A percentile compares a stretch with the other conserved stretches of the same genome.
Conservation (phyloP, 2,888 invertebrate genomes). For the Phragmatobia fuliginosa region DNA sequence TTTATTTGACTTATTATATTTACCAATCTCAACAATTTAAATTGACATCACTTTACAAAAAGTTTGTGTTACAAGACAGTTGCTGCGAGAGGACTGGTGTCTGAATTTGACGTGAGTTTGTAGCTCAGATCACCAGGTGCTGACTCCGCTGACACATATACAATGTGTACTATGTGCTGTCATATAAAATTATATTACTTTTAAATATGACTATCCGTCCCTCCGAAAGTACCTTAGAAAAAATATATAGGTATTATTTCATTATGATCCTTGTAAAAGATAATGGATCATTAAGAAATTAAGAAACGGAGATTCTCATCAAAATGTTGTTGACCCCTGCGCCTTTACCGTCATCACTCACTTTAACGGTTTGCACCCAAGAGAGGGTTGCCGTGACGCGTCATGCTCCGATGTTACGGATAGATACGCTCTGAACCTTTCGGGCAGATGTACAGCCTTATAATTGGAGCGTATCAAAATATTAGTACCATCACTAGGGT, state of each 20-base stretch:
- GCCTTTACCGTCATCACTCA: conserved; percentile 74
- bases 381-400: conserved; percentile 81
- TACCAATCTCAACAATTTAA: too few relatives aligned
- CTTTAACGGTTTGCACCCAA: conserved; percentile 82
- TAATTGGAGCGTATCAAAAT: conserved; percentile 86
- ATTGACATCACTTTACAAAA: too few relatives aligned
- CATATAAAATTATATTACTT: too few relatives aligned
- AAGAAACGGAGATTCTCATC: background rate
- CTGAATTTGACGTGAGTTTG: too few relatives aligned
- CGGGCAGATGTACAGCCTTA: conserved; percentile 77
- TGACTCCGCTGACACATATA: too few relatives aligned
- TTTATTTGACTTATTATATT: too few relatives aligned
- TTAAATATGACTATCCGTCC: too few relatives aligned
- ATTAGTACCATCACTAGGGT: conserved; percentile 61
- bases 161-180: too few relatives aligned
- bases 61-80: too few relatives aligned
- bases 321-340: conserved; percentile 64
- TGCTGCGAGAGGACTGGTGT: too few relatives aligned
- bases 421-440: conserved; percentile 71
- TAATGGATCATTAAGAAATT: background rate
- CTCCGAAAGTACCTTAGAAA: background rate
- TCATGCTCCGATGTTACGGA: conserved; percentile 73
- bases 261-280: background rate
- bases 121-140: too few relatives aligned
- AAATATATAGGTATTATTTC: background rate